Evolutionary conservation across 1,140 invertebrate genomes (phyloP).

Genomic region (Drosophila athabasca): DNA sequence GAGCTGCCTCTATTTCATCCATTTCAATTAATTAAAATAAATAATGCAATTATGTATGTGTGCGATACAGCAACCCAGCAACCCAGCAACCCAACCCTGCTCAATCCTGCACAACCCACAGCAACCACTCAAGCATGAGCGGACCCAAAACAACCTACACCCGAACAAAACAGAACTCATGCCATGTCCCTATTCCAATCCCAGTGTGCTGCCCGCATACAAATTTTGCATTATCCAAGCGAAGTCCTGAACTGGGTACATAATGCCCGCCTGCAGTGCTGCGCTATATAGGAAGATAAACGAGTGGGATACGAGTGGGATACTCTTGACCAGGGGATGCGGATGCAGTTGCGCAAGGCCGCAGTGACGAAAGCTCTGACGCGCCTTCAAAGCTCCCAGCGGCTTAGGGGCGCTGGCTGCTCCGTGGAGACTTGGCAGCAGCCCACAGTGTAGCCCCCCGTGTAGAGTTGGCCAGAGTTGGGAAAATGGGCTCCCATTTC

Average conservation of each 20-base stretch:
- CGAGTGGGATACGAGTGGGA: conserved; percentile 4
- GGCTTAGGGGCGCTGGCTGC: conserved; percentile 57
- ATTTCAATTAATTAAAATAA: conserved; percentile 79
- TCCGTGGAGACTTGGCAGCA: conserved; percentile 34
- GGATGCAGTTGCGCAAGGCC: conserved; percentile 58
- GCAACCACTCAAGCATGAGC: conserved; percentile 4
- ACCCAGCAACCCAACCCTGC: too few relatives aligned
- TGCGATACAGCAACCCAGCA: neutral
- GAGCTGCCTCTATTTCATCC: conserved; percentile 49
- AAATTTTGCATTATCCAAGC: conserved; percentile 34
- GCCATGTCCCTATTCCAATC: neutral
- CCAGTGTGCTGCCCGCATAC: neutral
- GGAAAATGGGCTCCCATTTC: conserved; percentile 24
- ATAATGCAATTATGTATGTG: conserved; percentile 69
- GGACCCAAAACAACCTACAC: neutral
- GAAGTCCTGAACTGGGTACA: conserved; percentile 51
- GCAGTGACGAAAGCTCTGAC: conserved; percentile 17
- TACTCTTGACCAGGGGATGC: too few relatives aligned
- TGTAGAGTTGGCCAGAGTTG: conserved; percentile 31
- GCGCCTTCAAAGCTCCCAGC: conserved; percentile 39
- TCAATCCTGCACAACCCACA: too few relatives aligned
- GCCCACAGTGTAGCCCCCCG: neutral
- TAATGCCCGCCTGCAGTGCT: conserved; percentile 17
- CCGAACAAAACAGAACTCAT: neutral
- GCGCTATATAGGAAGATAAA: neutral